Evolutionary conservation across 2,113 vertebrate genomes (phyloP), one percentile per base, ranked within the genome.

Genomic region (Megaleporinus macrocephalus): DNA sequence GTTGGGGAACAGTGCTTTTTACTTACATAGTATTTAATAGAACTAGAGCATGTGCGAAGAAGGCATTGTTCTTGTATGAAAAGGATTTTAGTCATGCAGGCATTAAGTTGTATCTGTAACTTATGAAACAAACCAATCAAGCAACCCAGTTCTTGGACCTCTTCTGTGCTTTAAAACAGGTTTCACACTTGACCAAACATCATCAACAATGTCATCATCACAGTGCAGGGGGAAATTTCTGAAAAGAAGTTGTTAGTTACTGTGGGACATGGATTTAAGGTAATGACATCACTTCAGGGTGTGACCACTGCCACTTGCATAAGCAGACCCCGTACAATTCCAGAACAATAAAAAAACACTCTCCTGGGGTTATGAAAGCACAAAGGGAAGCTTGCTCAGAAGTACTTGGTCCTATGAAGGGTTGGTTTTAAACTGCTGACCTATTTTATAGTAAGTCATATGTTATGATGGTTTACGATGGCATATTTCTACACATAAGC

Each of bases 401-500:
- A 71, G 11, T 22, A 22, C 66, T 33, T 5, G 14, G 26, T 33
- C 66, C 18, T 4, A 55, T 4, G n/a, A 61, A 33, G 16, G 22
- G 15, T 68, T 27, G 47, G 26, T 22, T 82, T 29, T 63, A 68
- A 75, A 26, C 44, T 70, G 12, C 16, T 62, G 66, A 82, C 41
- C n/a, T 29, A 44, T 79, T 84, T 80, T 84, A 71, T 41, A 24
- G 57, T 6, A 27, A 73, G 75, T 77, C 26, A 11, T 33, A 41
- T 73, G 68, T 73, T 77, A 53, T 3, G 7, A 36, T 36, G 44
- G 66, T 79, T 72, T 76, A 29, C 41, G 2, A 1, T 75, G 71
- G 49, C 80, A 70, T 85, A 62, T 82, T 82, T 70, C 75, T n/a
- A 75, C 62, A 18, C 63, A 13, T 59, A 62, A 79, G 76, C 76